Evolutionary conservation across 2,113 vertebrate genomes (phyloP).

Genomic region (Galbula dea): DNA sequence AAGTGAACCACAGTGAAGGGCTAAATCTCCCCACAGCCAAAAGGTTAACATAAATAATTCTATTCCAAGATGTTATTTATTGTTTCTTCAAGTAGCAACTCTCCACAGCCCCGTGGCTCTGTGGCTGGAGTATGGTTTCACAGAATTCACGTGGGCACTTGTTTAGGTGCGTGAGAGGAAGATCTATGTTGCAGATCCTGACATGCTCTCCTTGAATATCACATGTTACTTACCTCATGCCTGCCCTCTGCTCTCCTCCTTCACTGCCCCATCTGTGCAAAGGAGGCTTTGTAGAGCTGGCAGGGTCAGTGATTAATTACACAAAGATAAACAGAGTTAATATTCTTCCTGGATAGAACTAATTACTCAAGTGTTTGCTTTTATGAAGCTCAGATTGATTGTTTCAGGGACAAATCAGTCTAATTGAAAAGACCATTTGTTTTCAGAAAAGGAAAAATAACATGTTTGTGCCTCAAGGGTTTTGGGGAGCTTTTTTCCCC

Average conservation of each 20-base stretch:
- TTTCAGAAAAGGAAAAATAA: conserved; percentile 47
- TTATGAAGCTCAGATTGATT: conserved; percentile 74
- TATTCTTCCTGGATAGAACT: conserved; percentile 78
- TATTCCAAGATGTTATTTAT: conserved; percentile 20
- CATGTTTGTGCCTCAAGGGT: neutral
- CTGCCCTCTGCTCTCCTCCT: conserved; percentile 30
- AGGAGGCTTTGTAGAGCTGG: conserved; percentile 40
- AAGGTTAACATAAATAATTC: neutral
- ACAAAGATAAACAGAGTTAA: conserved; percentile 79
- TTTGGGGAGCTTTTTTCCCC: neutral
- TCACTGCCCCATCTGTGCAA: conserved; percentile 51
- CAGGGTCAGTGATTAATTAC: conserved; percentile 78
- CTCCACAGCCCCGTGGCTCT: neutral
- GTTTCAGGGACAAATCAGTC: conserved; percentile 68
- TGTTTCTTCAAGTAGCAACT: conserved; percentile 13
- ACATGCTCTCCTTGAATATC: conserved; percentile 42
- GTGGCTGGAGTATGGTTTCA: conserved; percentile 31
- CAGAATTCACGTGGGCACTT: conserved; percentile 48
- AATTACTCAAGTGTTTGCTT: conserved; percentile 80
- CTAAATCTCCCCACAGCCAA: neutral
- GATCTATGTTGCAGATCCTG: conserved; percentile 20
- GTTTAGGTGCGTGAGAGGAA: conserved; percentile 18
- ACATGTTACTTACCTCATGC: conserved; percentile 1
- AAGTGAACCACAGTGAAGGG: neutral
- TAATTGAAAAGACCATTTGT: conserved; percentile 77